Conservation (phyloP, 2,113 vertebrate species). For the Rhinolophus ferrumequinum region DNA sequence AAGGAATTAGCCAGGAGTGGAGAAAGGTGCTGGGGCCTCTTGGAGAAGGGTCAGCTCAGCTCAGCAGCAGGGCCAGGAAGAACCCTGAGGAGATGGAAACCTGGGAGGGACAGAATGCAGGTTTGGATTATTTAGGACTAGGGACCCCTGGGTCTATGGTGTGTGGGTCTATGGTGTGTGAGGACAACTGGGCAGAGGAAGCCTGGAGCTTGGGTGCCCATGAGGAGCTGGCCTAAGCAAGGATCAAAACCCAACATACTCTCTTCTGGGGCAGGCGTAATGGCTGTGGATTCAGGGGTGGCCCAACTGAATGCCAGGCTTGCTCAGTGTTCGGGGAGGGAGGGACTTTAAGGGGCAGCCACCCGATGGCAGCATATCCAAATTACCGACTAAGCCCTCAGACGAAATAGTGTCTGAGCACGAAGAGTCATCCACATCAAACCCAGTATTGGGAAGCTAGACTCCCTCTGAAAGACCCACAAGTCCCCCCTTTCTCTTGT, state of each 20-base stretch:
- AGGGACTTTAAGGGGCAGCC: conserved; percentile 50
- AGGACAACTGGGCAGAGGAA: neutral
- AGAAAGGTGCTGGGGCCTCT: neutral
- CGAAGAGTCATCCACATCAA: accelerated
- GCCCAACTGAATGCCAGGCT: neutral
- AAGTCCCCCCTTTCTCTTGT: neutral
- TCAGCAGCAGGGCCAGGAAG: neutral
- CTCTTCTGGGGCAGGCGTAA: neutral
- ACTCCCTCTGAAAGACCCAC: neutral
- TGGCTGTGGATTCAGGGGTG: neutral
- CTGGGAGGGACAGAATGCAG: neutral
- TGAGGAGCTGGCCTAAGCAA: neutral
- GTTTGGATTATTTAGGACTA: neutral
- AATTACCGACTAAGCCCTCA: neutral
- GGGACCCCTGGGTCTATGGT: neutral
- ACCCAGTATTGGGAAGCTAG: neutral
- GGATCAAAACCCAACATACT: neutral
- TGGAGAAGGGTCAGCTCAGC: neutral
- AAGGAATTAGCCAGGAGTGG: neutral
- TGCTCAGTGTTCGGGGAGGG: neutral
- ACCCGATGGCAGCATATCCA: conserved; percentile 61
- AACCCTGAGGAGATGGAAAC: neutral
- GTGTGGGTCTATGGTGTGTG: neutral
- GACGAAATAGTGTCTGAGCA: neutral
- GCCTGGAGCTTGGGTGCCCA: neutral